Conservation (phyloP, 2,113 vertebrate genomes). For the Ophthalmolycus amberensis region DNA sequence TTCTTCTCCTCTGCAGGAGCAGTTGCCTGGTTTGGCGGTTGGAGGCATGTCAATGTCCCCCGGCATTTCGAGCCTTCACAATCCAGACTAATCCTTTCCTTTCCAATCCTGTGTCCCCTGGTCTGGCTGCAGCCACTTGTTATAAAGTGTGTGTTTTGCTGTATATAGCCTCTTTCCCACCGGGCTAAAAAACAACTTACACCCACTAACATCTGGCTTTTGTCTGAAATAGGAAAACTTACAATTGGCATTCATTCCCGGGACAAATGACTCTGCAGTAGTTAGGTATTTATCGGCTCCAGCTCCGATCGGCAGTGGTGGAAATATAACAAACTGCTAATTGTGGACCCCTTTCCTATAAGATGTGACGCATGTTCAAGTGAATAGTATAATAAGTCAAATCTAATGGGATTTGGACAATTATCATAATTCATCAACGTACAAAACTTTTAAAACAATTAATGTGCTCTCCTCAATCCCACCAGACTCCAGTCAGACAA, state of each 20-base stretch:
- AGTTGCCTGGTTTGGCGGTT: constrained; percentile 45
- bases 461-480: neutral
- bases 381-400: neutral
- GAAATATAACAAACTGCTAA: neutral
- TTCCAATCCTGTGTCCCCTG: constrained; percentile 29
- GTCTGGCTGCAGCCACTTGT: constrained; percentile 14
- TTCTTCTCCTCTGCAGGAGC: constrained; percentile 9
- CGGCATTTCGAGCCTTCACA: constrained; percentile 57
- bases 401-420: neutral
- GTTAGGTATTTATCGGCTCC: neutral
- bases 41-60: constrained; percentile 43
- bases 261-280: neutral
- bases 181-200: neutral
- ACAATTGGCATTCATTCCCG: neutral
- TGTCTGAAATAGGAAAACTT: neutral
- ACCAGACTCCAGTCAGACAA: neutral
- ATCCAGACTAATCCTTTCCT: constrained; percentile 64
- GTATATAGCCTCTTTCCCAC: neutral
- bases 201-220: neutral
- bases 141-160: neutral
- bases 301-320: neutral
- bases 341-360: too few species aligned
- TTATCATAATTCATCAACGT: neutral
- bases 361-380: too few species aligned
- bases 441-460: neutral